These are phyloP conservation scores for Platygyra sinensis DNA, from an alignment of 64 coral and sea anemone genomes.

Conservation along the genomic window DNA sequence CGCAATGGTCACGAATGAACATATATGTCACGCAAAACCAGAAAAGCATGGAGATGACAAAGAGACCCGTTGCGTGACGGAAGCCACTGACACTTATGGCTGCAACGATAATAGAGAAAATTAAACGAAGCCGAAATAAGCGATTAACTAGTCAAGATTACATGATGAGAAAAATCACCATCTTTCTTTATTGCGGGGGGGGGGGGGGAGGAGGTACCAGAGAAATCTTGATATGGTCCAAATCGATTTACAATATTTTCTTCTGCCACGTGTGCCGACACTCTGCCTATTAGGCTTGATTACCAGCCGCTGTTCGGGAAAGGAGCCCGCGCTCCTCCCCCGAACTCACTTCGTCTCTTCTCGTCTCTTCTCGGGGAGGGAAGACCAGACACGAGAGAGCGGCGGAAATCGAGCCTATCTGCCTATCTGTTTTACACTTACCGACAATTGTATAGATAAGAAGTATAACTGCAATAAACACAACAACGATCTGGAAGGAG, in stretches of 20 bases:
- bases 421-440: neutral
- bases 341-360: no score
- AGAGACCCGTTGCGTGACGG: constrained; percentile 35
- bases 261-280: neutral
- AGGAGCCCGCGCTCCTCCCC: no score
- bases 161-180: no score
- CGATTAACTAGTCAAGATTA: neutral
- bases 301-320: no score
- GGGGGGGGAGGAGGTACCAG: no score
- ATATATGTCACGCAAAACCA: constrained; percentile 70
- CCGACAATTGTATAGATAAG: constrained; percentile 33
- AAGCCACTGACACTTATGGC: constrained; percentile 66
- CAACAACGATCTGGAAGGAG: constrained; percentile 35
- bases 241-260: neutral
- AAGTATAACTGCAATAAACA: constrained; percentile 15
- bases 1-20: constrained; percentile 62
- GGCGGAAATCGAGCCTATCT: no score
- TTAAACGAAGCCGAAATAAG: neutral
- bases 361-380: no score
- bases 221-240: no score
- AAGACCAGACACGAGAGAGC: no score
- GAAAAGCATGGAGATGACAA: constrained; percentile 47
- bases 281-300: no score
- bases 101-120: neutral
- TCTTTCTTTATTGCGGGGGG: no score